phyloP scores from a whole-genome alignment of 1,140 invertebrate species.

The Calycopis cecrops region DNA sequence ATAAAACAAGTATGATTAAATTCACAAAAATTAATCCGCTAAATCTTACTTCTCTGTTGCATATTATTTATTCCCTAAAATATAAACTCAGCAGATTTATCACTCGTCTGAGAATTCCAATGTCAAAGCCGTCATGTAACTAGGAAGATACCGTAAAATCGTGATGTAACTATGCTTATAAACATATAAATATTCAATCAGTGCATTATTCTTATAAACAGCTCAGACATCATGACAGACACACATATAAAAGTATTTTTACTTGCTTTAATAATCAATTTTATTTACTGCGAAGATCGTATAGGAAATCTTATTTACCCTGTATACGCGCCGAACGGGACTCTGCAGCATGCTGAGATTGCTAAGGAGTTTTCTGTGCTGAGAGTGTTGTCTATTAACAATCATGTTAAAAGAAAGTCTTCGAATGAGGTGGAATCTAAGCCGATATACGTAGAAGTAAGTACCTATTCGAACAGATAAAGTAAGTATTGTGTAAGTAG shows the following conservation, averaged over 20 bases:
- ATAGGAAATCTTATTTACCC: constrained; percentile 46
- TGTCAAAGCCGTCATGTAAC: neutral
- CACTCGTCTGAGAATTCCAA: no score
- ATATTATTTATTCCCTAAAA: no score
- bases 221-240: neutral
- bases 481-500: neutral
- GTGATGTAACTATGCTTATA: constrained; percentile 10
- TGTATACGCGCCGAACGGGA: constrained; percentile 43
- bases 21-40: no score
- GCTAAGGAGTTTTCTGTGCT: constrained; percentile 58
- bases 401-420: constrained; percentile 18
- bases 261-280: constrained; percentile 13
- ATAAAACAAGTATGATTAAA: no score
- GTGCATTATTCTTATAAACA: neutral
- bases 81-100: no score
- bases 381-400: constrained; percentile 37
- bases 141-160: constrained; percentile 12
- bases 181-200: constrained; percentile 16
- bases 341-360: constrained; percentile 38
- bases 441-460: constrained; percentile 56
- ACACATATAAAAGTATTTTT: constrained; percentile 10
- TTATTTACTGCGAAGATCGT: constrained; percentile 25
- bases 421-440: constrained; percentile 21
- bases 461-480: constrained; percentile 16
- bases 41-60: no score